phyloP scores from a whole-genome alignment of 1,140 invertebrate species.

The Drosophila fuyamai region DNA sequence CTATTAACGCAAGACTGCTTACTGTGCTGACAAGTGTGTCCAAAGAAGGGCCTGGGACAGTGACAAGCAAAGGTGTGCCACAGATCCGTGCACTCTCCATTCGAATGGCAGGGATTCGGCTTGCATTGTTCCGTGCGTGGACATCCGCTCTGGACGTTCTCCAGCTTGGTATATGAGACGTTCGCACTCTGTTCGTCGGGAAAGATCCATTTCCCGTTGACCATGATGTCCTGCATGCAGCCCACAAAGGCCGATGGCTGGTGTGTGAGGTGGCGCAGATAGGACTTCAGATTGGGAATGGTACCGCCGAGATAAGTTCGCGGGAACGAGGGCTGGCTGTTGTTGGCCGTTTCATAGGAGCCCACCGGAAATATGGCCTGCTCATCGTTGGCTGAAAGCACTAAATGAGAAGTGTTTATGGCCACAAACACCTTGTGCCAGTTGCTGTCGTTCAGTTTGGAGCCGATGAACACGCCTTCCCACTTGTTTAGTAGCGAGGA shows the following conservation, averaged over 20 bases:
- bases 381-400: conserved; percentile 93
- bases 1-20: conserved; percentile 74
- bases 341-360: conserved; percentile 90
- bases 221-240: conserved; percentile 95
- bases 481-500: conserved; percentile 94
- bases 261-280: conserved; percentile 88
- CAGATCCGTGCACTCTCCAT: conserved; percentile 94
- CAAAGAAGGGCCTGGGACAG: conserved; percentile 94
- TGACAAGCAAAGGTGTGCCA: conserved; percentile 95
- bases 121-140: conserved; percentile 91
- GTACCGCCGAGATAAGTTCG: conserved; percentile 92
- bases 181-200: conserved; percentile 66
- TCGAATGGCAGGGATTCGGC: conserved; percentile 94
- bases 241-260: conserved; percentile 92
- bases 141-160: conserved; percentile 90
- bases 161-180: conserved; percentile 73
- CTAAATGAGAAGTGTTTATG: conserved; percentile 93
- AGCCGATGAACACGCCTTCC: conserved; percentile 94
- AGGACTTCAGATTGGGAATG: conserved; percentile 86
- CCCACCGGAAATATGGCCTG: conserved; percentile 95
- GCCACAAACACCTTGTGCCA: conserved; percentile 95
- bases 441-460: conserved; percentile 92
- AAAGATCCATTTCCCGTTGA: conserved; percentile 92
- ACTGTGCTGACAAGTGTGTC: conserved; percentile 94
- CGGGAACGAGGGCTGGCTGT: conserved; percentile 91